Evolutionary conservation across 1,140 invertebrate genomes (phyloP).

Genomic region (Drosophila mauritiana): DNA sequence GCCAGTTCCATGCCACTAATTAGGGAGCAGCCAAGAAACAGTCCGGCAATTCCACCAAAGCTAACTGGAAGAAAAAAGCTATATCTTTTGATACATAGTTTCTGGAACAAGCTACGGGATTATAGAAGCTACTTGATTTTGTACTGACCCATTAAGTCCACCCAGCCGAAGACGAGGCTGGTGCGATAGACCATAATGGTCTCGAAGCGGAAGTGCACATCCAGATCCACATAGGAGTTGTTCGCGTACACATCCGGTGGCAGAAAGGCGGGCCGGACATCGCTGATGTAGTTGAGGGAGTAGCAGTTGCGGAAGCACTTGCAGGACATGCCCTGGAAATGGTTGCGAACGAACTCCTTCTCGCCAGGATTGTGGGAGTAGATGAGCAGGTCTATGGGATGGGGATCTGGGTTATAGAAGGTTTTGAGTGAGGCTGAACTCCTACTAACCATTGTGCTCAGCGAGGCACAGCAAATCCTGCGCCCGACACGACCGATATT

Average conservation of each 20-base stretch:
- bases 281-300: constrained; percentile 73
- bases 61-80: constrained; percentile 85
- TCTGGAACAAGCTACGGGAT: too few species aligned
- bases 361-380: constrained; percentile 69
- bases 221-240: constrained; percentile 73
- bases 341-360: constrained; percentile 63
- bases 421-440: background rate
- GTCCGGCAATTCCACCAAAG: constrained; percentile 90
- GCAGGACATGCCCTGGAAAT: constrained; percentile 73
- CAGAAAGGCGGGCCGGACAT: constrained; percentile 76
- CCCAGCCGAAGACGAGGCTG: constrained; percentile 77
- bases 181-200: constrained; percentile 80
- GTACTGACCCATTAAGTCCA: constrained; percentile 78
- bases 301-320: constrained; percentile 81
- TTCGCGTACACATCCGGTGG: constrained; percentile 62
- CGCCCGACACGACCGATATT: constrained; percentile 68
- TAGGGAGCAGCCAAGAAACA: constrained; percentile 90
- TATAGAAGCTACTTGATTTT: background rate
- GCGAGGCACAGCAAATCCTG: constrained; percentile 73
- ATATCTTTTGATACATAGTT: too few species aligned
- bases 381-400: constrained; percentile 44
- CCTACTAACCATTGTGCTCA: constrained; percentile 67
- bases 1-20: constrained; percentile 89
- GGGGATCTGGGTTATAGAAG: background rate
- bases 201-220: constrained; percentile 77